Evolutionary conservation across 2,888 invertebrate species (phyloP).

Genomic region (Aradus depressus): DNA sequence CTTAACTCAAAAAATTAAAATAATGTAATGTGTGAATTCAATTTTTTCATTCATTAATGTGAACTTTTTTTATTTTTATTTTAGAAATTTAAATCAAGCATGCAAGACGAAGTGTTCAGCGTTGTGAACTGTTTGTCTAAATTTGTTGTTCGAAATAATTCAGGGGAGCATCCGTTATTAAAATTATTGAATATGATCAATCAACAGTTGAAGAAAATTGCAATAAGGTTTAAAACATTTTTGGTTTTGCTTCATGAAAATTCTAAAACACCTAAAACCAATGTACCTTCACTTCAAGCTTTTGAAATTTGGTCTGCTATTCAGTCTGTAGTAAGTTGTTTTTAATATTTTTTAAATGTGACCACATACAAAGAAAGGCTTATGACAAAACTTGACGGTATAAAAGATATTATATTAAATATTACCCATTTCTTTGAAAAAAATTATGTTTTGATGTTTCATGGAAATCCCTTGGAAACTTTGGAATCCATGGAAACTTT

Average conservation of each 20-base stretch:
- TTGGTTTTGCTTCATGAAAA: constrained; percentile 11
- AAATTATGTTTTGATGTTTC: too few species aligned
- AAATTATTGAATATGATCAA: constrained; percentile 63
- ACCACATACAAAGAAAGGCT: too few species aligned
- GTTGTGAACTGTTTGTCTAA: constrained; percentile 71
- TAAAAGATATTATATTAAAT: too few species aligned
- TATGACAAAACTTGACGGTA: too few species aligned
- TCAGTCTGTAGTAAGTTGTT: constrained; percentile 64
- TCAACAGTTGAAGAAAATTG: constrained; percentile 70
- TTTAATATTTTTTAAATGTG: too few species aligned
- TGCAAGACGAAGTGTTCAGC: constrained; percentile 67
- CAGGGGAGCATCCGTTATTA: constrained; percentile 37
- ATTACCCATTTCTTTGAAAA: too few species aligned
- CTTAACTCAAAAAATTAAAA: too few species aligned
- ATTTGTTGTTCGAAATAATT: constrained; percentile 48
- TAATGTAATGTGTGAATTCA: too few species aligned
- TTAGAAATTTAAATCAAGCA: constrained; percentile 71
- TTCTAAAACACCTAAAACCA: constrained; percentile 40
- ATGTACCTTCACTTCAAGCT: constrained; percentile 51
- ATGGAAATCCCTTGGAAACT: too few species aligned
- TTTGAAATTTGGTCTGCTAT: constrained; percentile 82
- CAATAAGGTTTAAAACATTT: constrained; percentile 36
- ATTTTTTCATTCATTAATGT: too few species aligned
- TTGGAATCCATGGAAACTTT: too few species aligned
- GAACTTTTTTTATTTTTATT: too few species aligned